These are phyloP conservation scores for Papilio demoleus DNA, from an alignment of 2,888 invertebrate genomes.

Conservation along the genomic window DNA sequence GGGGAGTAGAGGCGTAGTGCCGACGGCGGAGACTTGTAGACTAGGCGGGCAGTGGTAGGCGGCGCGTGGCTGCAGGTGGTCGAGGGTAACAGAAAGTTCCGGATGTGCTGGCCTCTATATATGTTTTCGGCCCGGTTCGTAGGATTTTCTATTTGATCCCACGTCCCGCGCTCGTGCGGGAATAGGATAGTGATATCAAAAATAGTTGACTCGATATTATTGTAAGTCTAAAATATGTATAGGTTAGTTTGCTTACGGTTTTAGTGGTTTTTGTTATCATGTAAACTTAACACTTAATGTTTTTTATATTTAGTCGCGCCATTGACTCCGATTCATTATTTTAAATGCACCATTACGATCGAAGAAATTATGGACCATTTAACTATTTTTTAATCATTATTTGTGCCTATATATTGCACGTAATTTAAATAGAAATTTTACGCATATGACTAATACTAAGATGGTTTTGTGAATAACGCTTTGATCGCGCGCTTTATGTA, in stretches of 20 bases:
- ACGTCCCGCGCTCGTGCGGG: conserved; percentile 51
- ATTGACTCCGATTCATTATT: conserved; percentile 69
- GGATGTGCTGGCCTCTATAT: conserved; percentile 78
- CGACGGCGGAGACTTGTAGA: conserved; percentile 53
- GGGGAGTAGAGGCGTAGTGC: conserved; percentile 47
- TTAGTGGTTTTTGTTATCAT: conserved; percentile 78
- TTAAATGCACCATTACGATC: conserved; percentile 61
- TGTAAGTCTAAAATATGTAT: conserved; percentile 72
- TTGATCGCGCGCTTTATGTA: conserved; percentile 40
- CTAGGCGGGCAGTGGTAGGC: conserved; percentile 49
- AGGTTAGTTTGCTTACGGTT: conserved; percentile 77
- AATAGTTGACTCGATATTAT: conserved; percentile 76
- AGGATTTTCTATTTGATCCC: conserved; percentile 70
- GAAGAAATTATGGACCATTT: conserved; percentile 65
- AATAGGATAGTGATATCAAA: conserved; percentile 72
- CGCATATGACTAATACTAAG: conserved; percentile 44
- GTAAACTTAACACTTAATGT: conserved; percentile 76
- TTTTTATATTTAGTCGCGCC: conserved; percentile 67
- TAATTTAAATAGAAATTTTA: conserved; percentile 45
- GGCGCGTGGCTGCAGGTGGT: conserved; percentile 49
- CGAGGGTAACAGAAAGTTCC: conserved; percentile 60
- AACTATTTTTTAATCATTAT: conserved; percentile 56
- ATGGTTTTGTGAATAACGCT: conserved; percentile 37
- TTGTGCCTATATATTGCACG: conserved; percentile 46
- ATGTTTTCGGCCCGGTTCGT: conserved; percentile 82